Evolutionary conservation across 2,888 invertebrate genomes (phyloP).

Genomic region (Hanleya hanleyi): DNA sequence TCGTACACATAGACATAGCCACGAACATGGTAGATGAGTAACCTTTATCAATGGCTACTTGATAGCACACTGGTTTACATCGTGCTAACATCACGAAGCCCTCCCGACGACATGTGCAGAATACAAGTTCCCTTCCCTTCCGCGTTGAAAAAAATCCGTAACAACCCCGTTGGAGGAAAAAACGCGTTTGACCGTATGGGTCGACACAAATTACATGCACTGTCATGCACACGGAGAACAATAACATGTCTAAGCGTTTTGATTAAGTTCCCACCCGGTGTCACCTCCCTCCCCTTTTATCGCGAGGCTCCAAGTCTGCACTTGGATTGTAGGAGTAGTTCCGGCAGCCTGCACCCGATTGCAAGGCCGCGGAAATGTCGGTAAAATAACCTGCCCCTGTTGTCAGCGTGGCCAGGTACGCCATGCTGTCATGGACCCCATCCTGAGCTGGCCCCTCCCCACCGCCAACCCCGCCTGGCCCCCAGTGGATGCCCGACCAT

Average conservation of each 20-base stretch:
- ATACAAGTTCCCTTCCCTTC: too few relatives aligned
- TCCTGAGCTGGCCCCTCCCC: slow-evolving; percentile 57
- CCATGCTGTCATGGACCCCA: slow-evolving; percentile 26
- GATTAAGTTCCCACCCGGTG: not conserved
- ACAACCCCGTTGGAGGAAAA: not conserved
- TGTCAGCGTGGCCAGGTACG: not conserved
- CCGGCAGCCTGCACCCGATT: not conserved
- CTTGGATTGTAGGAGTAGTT: not conserved
- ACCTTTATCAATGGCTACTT: too few relatives aligned
- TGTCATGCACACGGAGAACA: slow-evolving; percentile 1
- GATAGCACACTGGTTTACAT: too few relatives aligned
- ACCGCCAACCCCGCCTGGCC: slow-evolving; percentile 53
- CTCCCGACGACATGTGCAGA: too few relatives aligned
- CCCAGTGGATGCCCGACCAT: slow-evolving; percentile 37
- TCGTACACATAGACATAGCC: too few relatives aligned
- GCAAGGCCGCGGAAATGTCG: not conserved
- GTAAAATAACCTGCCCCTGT: not conserved
- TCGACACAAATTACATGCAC: not conserved
- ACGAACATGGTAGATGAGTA: too few relatives aligned
- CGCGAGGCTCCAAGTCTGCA: not conserved
- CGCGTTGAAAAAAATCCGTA: too few relatives aligned
- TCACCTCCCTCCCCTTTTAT: not conserved
- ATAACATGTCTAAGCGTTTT: not conserved
- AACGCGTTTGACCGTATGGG: not conserved
- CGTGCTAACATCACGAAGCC: too few relatives aligned